A percentile compares a stretch with the other conserved stretches of the same genome.
These are phyloP conservation scores for Yponomeuta malinellus DNA, from an alignment of 2,888 invertebrate species.

Conservation along the genomic window DNA sequence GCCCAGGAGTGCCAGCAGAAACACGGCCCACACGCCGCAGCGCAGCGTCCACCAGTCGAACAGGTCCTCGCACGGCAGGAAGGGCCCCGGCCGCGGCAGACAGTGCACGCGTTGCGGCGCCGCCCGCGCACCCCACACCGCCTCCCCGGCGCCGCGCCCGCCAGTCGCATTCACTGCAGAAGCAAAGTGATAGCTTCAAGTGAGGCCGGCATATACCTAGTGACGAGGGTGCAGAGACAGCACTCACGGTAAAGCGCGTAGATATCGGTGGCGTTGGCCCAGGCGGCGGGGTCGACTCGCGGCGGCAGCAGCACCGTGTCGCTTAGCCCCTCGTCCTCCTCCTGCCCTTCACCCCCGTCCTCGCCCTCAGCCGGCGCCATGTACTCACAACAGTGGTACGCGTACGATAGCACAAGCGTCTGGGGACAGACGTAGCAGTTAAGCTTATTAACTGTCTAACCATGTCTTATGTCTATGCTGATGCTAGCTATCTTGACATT, in stretches of 20 bases:
- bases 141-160: constrained; percentile 26
- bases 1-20: constrained; percentile 94
- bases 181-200: neutral
- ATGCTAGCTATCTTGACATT: too few relatives aligned
- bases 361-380: constrained; percentile 81
- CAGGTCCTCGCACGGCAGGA: constrained; percentile 95
- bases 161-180: constrained; percentile 21
- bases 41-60: constrained; percentile 99
- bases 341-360: constrained; percentile 77
- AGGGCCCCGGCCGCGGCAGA: constrained; percentile 90
- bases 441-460: too few relatives aligned
- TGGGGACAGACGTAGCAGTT: constrained; percentile 35
- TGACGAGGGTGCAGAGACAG: neutral
- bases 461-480: too few relatives aligned
- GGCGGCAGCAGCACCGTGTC: constrained; percentile 61
- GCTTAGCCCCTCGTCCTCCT: constrained; percentile 75
- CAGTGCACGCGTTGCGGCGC: constrained; percentile 78
- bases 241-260: constrained; percentile 89
- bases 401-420: constrained; percentile 91
- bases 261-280: constrained; percentile 88
- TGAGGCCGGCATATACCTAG: neutral
- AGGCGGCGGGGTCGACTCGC: constrained; percentile 77
- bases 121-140: constrained; percentile 23
- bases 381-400: constrained; percentile 97
- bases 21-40: constrained; percentile 98